phyloP scores from a whole-genome alignment of 2,888 invertebrate species.

The Amphipyra tragopoginis region DNA sequence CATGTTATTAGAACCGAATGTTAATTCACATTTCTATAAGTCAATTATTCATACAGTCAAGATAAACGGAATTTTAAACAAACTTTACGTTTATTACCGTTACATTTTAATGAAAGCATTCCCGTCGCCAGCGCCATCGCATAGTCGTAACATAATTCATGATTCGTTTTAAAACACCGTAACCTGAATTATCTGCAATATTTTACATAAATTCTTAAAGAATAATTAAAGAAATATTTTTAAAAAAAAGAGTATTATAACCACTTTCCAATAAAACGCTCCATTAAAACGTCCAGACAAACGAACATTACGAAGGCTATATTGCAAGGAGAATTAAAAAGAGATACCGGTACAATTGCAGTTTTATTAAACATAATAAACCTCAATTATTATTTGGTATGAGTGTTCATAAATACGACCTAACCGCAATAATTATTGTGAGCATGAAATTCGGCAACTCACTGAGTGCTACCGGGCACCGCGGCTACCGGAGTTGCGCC shows the following conservation, averaged over 20 bases:
- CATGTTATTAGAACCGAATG: constrained; percentile 31
- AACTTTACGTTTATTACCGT: constrained; percentile 44
- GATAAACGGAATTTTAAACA: constrained; percentile 33
- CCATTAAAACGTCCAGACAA: constrained; percentile 37
- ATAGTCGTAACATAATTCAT: constrained; percentile 49
- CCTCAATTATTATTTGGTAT: constrained; percentile 62
- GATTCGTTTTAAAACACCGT: constrained; percentile 44
- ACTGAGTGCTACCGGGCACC: constrained; percentile 76
- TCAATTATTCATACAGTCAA: constrained; percentile 30
- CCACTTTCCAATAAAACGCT: constrained; percentile 39
- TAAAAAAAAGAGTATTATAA: constrained; percentile 30
- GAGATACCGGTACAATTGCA: constrained; percentile 58
- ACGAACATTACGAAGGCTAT: constrained; percentile 19
- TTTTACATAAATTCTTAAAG: constrained; percentile 29
- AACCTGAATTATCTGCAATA: constrained; percentile 45
- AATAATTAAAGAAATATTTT: constrained; percentile 33
- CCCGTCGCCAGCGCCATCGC: constrained; percentile 21
- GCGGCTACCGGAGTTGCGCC: constrained; percentile 80
- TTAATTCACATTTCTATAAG: constrained; percentile 41
- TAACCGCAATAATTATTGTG: constrained; percentile 72
- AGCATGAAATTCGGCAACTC: constrained; percentile 78
- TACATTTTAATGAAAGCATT: constrained; percentile 52
- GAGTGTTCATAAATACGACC: constrained; percentile 57
- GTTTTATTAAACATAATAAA: constrained; percentile 60
- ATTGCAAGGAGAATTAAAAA: constrained; percentile 43